These are phyloP conservation scores for Zaprionus lachaisei DNA, from an alignment of 1,140 invertebrate genomes.

Conservation along the genomic window DNA sequence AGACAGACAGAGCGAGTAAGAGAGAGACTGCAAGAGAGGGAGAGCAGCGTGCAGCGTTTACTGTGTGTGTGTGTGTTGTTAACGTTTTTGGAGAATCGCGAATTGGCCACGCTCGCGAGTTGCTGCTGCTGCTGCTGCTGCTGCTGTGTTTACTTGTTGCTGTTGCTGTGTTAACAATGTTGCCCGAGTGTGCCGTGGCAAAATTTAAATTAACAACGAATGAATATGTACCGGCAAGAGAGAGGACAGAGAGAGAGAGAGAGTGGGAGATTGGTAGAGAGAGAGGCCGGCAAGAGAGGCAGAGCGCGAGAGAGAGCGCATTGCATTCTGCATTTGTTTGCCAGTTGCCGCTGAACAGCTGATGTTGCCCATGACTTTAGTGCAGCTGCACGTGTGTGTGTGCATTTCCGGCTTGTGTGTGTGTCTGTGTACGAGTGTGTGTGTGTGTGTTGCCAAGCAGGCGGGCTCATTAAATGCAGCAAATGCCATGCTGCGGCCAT, in stretches of 20 bases:
- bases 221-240: not conserved
- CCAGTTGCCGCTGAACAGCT: constrained; percentile 42
- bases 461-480: constrained; percentile 71
- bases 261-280: not conserved
- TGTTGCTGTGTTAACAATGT: constrained; percentile 10
- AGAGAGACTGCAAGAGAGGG: not conserved
- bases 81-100: constrained; percentile 22
- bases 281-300: not conserved
- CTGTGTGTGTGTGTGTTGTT: not conserved
- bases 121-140: constrained; percentile 11
- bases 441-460: constrained; percentile 37
- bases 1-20: constrained; percentile 7
- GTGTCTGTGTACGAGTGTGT: constrained; percentile 51
- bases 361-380: constrained; percentile 36
- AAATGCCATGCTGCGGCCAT: constrained; percentile 58
- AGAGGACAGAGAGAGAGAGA: not conserved
- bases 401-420: constrained; percentile 18
- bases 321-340: constrained; percentile 9
- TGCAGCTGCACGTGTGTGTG: not conserved
- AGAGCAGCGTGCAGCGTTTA: not conserved
- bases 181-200: constrained; percentile 26
- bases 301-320: constrained; percentile 5
- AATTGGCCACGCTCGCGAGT: constrained; percentile 15
- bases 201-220: constrained; percentile 16
- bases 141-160: constrained; percentile 38